Conservation (phyloP, 2,113 vertebrate species). For the Himantopus leucocephalus region DNA sequence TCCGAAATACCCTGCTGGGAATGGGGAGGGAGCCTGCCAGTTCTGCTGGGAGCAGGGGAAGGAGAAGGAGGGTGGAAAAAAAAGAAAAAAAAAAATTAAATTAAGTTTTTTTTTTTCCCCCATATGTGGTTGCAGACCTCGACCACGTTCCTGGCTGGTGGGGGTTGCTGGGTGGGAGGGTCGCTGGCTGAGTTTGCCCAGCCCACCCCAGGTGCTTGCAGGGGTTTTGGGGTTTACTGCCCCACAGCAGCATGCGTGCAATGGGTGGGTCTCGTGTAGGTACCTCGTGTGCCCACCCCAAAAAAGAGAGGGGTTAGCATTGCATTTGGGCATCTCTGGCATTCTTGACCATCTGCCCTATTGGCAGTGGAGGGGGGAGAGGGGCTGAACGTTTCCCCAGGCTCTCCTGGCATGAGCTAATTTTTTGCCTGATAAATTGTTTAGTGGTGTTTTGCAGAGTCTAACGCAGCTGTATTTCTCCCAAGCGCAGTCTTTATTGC, state of each 20-base stretch:
- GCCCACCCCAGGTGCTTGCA: background rate
- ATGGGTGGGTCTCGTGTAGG: background rate
- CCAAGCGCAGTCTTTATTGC: conserved; percentile 70
- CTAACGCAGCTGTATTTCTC: conserved; percentile 52
- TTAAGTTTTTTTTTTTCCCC: background rate
- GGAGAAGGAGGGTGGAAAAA: background rate
- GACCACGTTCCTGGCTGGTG: background rate
- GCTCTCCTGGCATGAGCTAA: background rate
- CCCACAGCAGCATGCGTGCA: rapidly evolving
- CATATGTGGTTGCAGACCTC: background rate
- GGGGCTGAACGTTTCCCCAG: background rate
- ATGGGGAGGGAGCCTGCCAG: background rate
- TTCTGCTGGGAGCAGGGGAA: background rate
- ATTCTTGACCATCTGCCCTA: background rate
- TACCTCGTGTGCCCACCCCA: rapidly evolving
- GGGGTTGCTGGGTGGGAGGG: background rate
- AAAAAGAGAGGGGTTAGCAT: background rate
- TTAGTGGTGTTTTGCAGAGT: conserved; percentile 48
- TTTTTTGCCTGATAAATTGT: conserved; percentile 73
- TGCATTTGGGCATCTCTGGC: background rate
- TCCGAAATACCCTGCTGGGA: background rate
- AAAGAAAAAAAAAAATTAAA: too few species aligned
- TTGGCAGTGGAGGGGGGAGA: background rate
- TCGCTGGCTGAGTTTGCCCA: rapidly evolving
- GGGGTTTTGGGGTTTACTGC: background rate